A percentile compares a stretch with the other conserved stretches of the same genome.
Evolutionary conservation across 2,113 vertebrate species (phyloP).

Genomic region (Echinops telfairi): DNA sequence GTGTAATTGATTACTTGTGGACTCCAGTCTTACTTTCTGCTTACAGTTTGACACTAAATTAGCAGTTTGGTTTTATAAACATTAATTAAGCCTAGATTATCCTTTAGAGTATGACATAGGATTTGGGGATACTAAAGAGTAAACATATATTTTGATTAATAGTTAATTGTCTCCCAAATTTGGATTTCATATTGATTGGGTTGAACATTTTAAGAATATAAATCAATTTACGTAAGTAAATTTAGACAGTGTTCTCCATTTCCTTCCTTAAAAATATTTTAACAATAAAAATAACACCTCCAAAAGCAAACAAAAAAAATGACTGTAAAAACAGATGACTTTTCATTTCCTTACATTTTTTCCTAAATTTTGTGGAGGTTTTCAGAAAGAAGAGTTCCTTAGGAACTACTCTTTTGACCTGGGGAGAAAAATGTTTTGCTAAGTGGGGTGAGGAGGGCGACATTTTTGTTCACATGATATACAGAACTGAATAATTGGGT

Average conservation of each 20-base stretch:
- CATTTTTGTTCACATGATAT: conserved; percentile 61
- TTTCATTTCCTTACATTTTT: conserved; percentile 63
- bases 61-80: conserved; percentile 55
- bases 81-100: conserved; percentile 10
- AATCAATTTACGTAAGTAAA: neutral
- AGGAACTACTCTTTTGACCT: conserved; percentile 3
- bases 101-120: neutral
- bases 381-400: conserved; percentile 36
- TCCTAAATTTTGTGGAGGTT: conserved; percentile 33
- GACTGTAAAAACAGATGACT: conserved; percentile 25
- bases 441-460: neutral
- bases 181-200: conserved; percentile 44
- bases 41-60: conserved; percentile 59
- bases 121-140: conserved; percentile 50
- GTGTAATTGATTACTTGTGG: conserved; percentile 4
- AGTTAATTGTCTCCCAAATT: conserved; percentile 34
- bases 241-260: conserved; percentile 51
- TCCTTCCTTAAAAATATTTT: conserved; percentile 23
- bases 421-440: conserved; percentile 29
- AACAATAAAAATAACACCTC: neutral
- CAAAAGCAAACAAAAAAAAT: conserved; percentile 16
- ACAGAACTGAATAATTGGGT: conserved; percentile 53
- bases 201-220: neutral
- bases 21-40: conserved; percentile 8
- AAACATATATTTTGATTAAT: neutral